Conservation (phyloP, 2,113 vertebrate species). For the Tragelaphus strepsiceros region DNA sequence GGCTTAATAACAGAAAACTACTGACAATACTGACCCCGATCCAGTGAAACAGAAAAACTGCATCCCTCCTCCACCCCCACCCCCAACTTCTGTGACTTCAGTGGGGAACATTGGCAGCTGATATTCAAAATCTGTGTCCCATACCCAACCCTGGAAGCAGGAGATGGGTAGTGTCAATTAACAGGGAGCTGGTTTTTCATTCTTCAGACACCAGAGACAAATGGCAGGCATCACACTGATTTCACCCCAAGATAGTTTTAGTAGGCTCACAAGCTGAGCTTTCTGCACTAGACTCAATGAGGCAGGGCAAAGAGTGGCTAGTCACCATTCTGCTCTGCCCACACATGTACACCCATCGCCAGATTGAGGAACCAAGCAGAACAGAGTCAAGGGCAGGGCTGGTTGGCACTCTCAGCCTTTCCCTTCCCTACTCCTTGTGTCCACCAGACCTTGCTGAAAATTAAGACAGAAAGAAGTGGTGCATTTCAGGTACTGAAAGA, state of each 20-base stretch:
- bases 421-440: accelerated
- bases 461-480: not conserved
- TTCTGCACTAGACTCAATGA: not conserved
- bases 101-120: not conserved
- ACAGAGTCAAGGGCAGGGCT: not conserved
- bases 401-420: not conserved
- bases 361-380: not conserved
- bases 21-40: not conserved
- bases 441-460: not conserved
- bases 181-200: not conserved
- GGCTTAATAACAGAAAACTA: not conserved
- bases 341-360: accelerated
- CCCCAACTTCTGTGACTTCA: not conserved
- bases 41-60: not conserved
- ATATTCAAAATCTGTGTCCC: not conserved
- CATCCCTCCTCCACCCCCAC: not conserved
- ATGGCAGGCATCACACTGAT: not conserved
- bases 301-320: not conserved
- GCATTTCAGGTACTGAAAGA: not conserved
- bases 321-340: not conserved
- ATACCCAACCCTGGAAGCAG: not conserved
- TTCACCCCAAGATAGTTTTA: not conserved
- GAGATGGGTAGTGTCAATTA: not conserved
- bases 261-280: not conserved
- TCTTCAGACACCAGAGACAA: not conserved